These are phyloP conservation scores for Tiliacea citrago DNA, from an alignment of 2,888 invertebrate genomes.

Conservation along the genomic window DNA sequence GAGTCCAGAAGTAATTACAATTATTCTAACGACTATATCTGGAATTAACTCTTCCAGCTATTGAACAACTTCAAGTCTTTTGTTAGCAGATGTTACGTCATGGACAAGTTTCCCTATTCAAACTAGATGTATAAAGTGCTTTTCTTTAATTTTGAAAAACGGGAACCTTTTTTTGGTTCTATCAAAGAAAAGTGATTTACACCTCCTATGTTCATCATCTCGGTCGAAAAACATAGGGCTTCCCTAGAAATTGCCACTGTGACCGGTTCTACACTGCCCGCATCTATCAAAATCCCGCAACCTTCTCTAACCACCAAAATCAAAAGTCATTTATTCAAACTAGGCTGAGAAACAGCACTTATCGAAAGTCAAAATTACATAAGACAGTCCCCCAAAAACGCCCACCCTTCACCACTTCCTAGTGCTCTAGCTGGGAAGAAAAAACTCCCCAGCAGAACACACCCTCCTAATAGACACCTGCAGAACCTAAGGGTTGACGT, in stretches of 20 bases:
- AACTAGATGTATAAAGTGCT: background rate
- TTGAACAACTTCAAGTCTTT: constrained; percentile 13
- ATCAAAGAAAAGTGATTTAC: background rate
- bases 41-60: constrained; percentile 20
- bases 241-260: too few relatives aligned
- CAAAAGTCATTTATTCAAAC: too few relatives aligned
- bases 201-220: background rate
- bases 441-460: too few relatives aligned
- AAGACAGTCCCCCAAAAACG: too few relatives aligned
- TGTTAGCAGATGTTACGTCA: constrained; percentile 17
- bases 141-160: background rate
- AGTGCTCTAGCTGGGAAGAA: too few relatives aligned
- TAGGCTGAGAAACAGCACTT: too few relatives aligned
- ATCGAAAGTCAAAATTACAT: too few relatives aligned
- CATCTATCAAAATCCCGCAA: background rate
- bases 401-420: too few relatives aligned
- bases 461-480: background rate
- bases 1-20: constrained; percentile 44
- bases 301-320: background rate
- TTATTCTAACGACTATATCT: constrained; percentile 30
- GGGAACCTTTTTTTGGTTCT: background rate
- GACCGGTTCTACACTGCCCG: background rate
- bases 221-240: background rate
- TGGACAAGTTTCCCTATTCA: background rate
- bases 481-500: background rate